Base-by-base conservation (phyloP, 2,113 vertebrate genomes). In the Atlantisia rogersi region DNA sequence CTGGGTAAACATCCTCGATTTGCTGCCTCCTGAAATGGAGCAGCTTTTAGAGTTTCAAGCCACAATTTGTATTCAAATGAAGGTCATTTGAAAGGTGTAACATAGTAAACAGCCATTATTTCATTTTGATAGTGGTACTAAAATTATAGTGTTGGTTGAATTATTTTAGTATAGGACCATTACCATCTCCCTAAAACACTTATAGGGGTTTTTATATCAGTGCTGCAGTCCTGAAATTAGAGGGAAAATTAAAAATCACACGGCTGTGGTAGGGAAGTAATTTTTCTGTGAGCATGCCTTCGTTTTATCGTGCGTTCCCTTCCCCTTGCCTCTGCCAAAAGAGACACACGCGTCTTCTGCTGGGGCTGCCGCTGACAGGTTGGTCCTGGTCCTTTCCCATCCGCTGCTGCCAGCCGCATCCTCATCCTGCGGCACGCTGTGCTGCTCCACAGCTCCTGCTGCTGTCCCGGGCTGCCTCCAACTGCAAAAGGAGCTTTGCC, bases 141-240 rank as follows among this genome's bases (percentile, higher is more conserved):
- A 98, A 98, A 98, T 98, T 98, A 98, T 98, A 98, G 98, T 97
- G 98, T 97, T 98, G 98, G 98, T 98, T 98, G 98, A 98, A 98
- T 98, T 98, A 98, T 98, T 98, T 98, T 98, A 98, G 98, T 97
- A 94, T 95, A 88, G 98, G 98, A 97, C 98, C 97, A 98, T 98
- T 98, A 98, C 97, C 96, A 86, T 97, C 97, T 98, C 97, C 98
- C 98, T 98, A 97, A 98, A 98, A 98, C 97, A 96, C 96, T 98
- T 98, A 96, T 16, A 97, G 97, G 97, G 95, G 70, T 97, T 98
- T 97, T 97, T 97, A 97, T 97, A 95, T 94, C 82, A 46, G 86
- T 90, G 88, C 91, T 80, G 77, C 94, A 92, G 94, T 92, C 97
- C 97, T 95, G 96, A 97, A 98, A 98, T 98, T 98, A 98, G 97